A percentile compares a stretch with the other conserved stretches of the same genome.
Conservation (phyloP, 2,797 vertebrate genomes). For the Sebastes iracundus region DNA sequence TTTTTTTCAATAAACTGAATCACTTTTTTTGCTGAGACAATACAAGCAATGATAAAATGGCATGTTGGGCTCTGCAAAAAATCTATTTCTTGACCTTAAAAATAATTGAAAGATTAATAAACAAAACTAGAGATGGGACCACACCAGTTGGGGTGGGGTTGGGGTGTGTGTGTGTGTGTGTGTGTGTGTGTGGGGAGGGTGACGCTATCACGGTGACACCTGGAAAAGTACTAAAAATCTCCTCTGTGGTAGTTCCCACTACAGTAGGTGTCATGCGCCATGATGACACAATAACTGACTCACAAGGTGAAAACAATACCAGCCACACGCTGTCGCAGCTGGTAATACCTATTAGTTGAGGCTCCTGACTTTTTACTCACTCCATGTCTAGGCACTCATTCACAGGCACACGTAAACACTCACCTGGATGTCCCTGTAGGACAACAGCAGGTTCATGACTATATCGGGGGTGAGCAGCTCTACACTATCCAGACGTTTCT, state of each 20-base stretch:
- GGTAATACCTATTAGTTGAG: background rate
- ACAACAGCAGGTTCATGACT: slow-evolving; percentile 91
- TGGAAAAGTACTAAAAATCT: too few species aligned
- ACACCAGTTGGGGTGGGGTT: too few species aligned
- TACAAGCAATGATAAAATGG: background rate
- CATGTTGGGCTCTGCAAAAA: background rate
- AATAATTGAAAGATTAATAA: background rate
- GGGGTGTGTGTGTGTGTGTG: too few species aligned
- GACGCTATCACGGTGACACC: too few species aligned
- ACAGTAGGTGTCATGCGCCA: too few species aligned
- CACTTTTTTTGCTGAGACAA: background rate
- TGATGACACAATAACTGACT: background rate
- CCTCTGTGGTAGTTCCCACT: too few species aligned
- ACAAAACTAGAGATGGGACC: background rate
- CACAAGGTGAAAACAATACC: background rate
- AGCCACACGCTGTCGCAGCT: background rate
- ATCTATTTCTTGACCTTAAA: background rate
- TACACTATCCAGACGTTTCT: slow-evolving; percentile 89
- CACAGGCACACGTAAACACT: background rate
- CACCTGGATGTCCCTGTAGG: slow-evolving; percentile 91
- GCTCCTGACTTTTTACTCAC: background rate
- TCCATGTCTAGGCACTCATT: background rate
- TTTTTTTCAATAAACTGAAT: background rate
- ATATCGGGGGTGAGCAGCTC: slow-evolving; percentile 92
- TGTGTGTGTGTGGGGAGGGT: too few species aligned